Base-by-base conservation (phyloP, 1,140 invertebrate genomes). In the Diuraphis noxia region DNA sequence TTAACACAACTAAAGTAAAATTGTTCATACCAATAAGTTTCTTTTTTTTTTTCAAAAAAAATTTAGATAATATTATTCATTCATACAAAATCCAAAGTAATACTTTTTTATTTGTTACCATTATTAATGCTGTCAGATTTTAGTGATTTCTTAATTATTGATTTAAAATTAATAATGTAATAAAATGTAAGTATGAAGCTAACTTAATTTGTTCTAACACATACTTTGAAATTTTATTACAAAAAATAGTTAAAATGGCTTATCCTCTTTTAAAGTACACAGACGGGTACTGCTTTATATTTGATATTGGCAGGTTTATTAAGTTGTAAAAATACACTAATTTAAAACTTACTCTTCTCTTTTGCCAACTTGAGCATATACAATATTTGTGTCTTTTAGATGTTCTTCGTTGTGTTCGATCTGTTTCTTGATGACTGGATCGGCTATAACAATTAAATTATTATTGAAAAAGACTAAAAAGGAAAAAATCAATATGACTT, bases 271-370 rank as follows among this genome's bases (percentile, higher is more conserved):
- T 72, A 0, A 0, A n/a, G n/a, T 17, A 13, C 13, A n/a, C 23
- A 23, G 21, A n/a, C n/a, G n/a, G n/a, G 49, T 0, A 49, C 49
- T 49, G 1, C 30, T 56, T 30, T 56, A 56, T 30, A 23, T 25
- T 43, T 56, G 13, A 72, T 72, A 72, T 72, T n/a, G 3, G n/a
- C 13, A 72, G n/a, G 56, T n/a, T 63, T n/a, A n/a, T 72, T 72
- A n/a, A n/a, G 13, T 72, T 17, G 13, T n/a, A 10, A 25, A 81
- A 81, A 40, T 81, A 0, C 21, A 92, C 13, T 94, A 94, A n/a
- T 92, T 86, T 17, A 97, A 46, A 49, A 92, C 92, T 91, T 85
- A 86, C 63, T 93, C 87, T 91, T 93, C 63, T 36, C 92, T 84
- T 46, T 89, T 92, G 46, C 92, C 91, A 43, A 92, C 93, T 92